These are phyloP conservation scores for Cercocebus atys DNA, from an alignment of 2,113 vertebrate genomes.

Conservation along the genomic window DNA sequence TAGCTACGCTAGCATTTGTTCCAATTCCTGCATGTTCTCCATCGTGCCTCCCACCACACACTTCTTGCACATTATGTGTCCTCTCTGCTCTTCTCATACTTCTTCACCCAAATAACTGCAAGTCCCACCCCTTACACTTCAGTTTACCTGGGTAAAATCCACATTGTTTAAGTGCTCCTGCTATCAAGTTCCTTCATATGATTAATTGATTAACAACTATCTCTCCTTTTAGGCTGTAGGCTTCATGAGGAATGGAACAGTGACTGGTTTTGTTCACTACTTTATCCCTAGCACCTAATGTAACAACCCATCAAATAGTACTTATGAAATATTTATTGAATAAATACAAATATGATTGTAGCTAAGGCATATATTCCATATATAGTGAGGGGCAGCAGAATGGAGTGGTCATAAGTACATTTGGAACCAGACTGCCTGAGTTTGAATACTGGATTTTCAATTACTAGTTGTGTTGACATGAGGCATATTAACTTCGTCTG, in stretches of 20 bases:
- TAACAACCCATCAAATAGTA: not conserved
- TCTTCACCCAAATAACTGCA: not conserved
- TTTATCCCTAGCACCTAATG: not conserved
- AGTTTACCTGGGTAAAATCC: not conserved
- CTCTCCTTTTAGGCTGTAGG: not conserved
- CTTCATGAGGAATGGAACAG: not conserved
- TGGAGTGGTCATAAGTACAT: not conserved
- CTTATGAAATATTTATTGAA: not conserved
- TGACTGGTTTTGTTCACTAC: not conserved
- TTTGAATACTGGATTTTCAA: not conserved
- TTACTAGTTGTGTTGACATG: not conserved
- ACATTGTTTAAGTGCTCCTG: not conserved
- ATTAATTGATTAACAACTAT: not conserved
- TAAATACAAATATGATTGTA: not conserved
- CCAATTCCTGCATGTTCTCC: not conserved
- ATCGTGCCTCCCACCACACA: not conserved
- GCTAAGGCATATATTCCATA: not conserved
- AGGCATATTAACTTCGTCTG: not conserved
- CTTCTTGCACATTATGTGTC: too few relatives aligned
- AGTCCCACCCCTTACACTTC: not conserved
- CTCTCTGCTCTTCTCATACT: not conserved
- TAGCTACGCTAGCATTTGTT: rapidly evolving
- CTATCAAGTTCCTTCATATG: not conserved
- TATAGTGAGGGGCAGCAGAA: not conserved
- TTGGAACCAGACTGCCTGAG: not conserved